Evolutionary conservation across 2,797 vertebrate genomes (phyloP).

Genomic region (Melanotaenia parkinsoni): DNA sequence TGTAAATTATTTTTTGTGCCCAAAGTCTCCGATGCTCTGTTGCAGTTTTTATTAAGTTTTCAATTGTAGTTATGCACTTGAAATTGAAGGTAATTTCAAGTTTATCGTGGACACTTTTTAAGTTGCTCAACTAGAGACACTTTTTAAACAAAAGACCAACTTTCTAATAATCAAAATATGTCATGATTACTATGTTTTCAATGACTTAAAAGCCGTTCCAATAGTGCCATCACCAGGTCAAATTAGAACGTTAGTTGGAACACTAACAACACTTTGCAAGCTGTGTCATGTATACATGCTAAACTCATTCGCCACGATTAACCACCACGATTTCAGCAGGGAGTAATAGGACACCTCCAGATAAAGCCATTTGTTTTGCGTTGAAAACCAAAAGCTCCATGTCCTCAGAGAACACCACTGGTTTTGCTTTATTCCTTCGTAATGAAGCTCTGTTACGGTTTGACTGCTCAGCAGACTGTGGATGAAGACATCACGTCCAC

Average conservation of each 20-base stretch:
- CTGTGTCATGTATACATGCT: not conserved
- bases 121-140: too few relatives aligned
- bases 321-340: not conserved
- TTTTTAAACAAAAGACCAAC: too few relatives aligned
- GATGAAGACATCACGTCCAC: constrained; percentile 35
- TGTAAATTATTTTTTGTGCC: too few relatives aligned
- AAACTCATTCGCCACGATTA: not conserved
- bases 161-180: not conserved
- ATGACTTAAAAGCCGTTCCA: not conserved
- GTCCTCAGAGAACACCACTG: constrained; percentile 22
- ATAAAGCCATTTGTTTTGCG: constrained; percentile 24
- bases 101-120: too few relatives aligned
- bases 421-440: constrained; percentile 42
- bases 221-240: not conserved
- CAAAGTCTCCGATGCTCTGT: too few relatives aligned
- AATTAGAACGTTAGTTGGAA: not conserved
- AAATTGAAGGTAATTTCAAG: too few relatives aligned
- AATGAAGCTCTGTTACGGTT: constrained; percentile 53
- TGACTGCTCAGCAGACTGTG: constrained; percentile 41
- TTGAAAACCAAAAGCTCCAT: constrained; percentile 22
- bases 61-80: too few relatives aligned
- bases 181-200: not conserved
- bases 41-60: too few relatives aligned
- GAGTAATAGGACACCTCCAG: not conserved
- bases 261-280: constrained; percentile 10